A percentile compares a stretch with the other conserved stretches of the same genome.
These are phyloP conservation scores for Oreohelix idahoensis DNA, from an alignment of 1,140 invertebrate species.

Conservation along the genomic window DNA sequence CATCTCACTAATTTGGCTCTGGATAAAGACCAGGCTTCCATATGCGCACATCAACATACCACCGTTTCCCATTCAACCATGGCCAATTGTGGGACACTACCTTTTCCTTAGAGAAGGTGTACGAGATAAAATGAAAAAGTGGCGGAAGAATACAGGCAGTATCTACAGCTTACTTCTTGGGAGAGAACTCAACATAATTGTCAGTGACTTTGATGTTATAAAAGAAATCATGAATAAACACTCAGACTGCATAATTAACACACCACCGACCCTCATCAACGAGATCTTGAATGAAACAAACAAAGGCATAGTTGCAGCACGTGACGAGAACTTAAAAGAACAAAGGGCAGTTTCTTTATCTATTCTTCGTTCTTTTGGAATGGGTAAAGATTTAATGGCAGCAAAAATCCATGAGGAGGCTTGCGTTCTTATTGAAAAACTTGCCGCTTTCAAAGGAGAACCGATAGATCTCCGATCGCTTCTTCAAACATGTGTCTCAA, in stretches of 20 bases:
- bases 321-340: slow-evolving; percentile 1
- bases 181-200: neutral
- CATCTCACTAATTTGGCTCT: neutral
- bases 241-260: neutral
- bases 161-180: neutral
- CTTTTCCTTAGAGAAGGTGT: neutral
- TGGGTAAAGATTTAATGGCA: slow-evolving; percentile 26
- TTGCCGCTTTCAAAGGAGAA: neutral
- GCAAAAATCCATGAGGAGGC: neutral
- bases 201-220: neutral
- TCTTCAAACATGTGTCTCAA: neutral
- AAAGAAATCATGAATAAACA: slow-evolving; percentile 15
- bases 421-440: neutral
- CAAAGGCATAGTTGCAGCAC: neutral
- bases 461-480: neutral
- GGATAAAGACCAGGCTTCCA: neutral
- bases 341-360: slow-evolving; percentile 1
- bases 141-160: neutral
- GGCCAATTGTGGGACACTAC: neutral
- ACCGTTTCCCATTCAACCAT: neutral
- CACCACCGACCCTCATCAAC: neutral
- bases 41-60: neutral
- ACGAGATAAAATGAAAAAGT: neutral
- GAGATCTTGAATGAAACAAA: neutral
- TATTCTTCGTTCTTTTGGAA: slow-evolving; percentile 16